phyloP scores from a whole-genome alignment of 2,888 invertebrate species.

The Orgyia antiqua region DNA sequence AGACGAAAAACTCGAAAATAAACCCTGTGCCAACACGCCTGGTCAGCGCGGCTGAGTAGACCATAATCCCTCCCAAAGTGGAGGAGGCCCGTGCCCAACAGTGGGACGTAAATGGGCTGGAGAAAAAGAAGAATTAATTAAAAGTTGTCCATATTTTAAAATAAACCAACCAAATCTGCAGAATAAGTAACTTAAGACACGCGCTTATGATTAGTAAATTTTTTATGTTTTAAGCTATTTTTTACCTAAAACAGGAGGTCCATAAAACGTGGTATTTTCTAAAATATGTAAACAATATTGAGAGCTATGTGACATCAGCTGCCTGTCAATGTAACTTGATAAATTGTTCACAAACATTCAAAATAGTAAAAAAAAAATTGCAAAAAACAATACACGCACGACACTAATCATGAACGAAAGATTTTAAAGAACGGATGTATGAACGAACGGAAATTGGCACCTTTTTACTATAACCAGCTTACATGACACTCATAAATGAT shows the following conservation, averaged over 20 bases:
- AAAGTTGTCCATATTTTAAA: no score
- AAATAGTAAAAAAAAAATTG: slow-evolving; percentile 56
- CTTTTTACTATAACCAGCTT: slow-evolving; percentile 49
- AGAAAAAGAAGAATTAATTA: no score
- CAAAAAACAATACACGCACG: slow-evolving; percentile 58
- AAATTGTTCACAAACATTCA: slow-evolving; percentile 50
- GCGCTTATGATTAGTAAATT: slow-evolving; percentile 3
- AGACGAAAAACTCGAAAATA: no score
- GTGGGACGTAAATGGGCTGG: no score
- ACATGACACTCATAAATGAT: slow-evolving; percentile 8
- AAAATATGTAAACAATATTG: slow-evolving; percentile 38
- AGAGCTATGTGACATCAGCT: slow-evolving; percentile 45
- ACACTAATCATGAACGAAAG: slow-evolving; percentile 66
- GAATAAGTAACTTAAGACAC: slow-evolving; percentile 2
- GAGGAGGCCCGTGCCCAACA: no score
- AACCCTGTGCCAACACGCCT: no score
- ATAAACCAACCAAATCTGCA: no score
- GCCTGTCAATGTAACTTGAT: slow-evolving; percentile 55
- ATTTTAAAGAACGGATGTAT: slow-evolving; percentile 71
- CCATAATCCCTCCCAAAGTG: no score
- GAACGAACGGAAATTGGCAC: slow-evolving; percentile 72
- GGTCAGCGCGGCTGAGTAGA: no score
- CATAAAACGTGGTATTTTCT: slow-evolving; percentile 22
- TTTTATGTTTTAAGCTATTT: slow-evolving; percentile 2
- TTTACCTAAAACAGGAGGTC: slow-evolving; percentile 10